Base-by-base conservation (phyloP, 2,888 invertebrate genomes). In the Philonicus albiceps region DNA sequence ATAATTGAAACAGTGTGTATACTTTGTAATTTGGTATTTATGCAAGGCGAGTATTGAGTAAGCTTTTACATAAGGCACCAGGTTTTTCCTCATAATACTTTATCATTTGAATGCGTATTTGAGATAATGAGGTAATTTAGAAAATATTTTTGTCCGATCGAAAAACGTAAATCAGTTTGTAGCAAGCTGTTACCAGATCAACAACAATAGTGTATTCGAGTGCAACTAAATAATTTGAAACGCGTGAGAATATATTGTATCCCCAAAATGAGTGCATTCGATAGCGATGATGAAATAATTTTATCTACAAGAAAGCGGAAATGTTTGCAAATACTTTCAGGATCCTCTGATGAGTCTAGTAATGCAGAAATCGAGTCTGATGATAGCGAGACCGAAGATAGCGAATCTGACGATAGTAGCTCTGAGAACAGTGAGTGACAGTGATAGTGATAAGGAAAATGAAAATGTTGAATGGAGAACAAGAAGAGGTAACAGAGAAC, bases 291-390 rank as follows among this genome's bases (percentile, higher is more conserved):
- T 81, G 81, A 81, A 81, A 81, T 83, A 64, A 34, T 83, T 83
- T 83, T 83, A 64, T 72, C 83, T 83, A 83, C 83, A 83, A 83
- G 83, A 22, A 83, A 83, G 64, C 83, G 64, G 64, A 83, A 83
- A 37, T 37, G 22, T 83, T 83, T 83, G 83, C 83, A 83, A 83
- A 83, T 83, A 72, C 83, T 64, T 55, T 83, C 83, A 64, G 83
- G 83, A 80, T 49, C 27, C 80, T 80, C 49, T 40, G 43, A 80
- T 40, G 49, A 80, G 49, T 80, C 49, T 40, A 80, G 80, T 43
- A 30, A 80, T 40, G 49, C 27, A 49, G 49, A 80, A 80, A 49
- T 49, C 22, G 49, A 83, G 22, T 16, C 83, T 83, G 64, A 64
- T 53, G 30, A 11, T 30, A 81, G 16, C 27, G 64, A 64, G 49